A percentile compares a stretch with the other conserved stretches of the same genome.
Conservation (phyloP, 2,888 invertebrate species). For the Polydrusus pterygomalis region DNA sequence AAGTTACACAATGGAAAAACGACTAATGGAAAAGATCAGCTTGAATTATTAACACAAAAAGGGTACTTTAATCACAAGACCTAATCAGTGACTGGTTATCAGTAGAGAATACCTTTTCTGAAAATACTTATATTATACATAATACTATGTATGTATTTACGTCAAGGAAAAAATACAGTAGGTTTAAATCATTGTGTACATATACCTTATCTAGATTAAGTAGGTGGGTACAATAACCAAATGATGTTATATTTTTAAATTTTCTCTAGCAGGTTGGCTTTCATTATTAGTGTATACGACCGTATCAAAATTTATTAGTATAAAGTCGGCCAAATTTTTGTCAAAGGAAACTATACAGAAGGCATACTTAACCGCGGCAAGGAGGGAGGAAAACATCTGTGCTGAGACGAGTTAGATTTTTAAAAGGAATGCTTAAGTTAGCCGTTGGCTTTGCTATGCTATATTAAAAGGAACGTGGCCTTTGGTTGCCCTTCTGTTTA, state of each 20-base stretch:
- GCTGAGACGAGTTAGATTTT: too few species aligned
- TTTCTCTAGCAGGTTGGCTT: background rate
- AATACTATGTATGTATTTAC: slow-evolving; percentile 3
- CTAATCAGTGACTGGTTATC: slow-evolving; percentile 7
- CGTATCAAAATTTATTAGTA: background rate
- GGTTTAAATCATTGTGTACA: slow-evolving; percentile 1
- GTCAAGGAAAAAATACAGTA: slow-evolving; percentile 19
- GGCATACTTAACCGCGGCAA: too few species aligned
- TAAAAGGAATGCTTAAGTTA: too few species aligned
- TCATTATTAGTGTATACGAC: too few species aligned
- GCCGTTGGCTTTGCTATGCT: too few species aligned
- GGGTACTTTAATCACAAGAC: slow-evolving; percentile 1
- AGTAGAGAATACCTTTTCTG: background rate
- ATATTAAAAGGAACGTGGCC: too few species aligned
- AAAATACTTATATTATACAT: slow-evolving; percentile 2
- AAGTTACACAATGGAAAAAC: background rate
- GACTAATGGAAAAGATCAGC: too few species aligned
- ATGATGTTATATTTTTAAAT: background rate
- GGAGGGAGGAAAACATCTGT: too few species aligned
- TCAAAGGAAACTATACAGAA: too few species aligned
- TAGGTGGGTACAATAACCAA: background rate
- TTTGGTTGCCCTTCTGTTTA: too few species aligned
- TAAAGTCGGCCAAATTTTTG: too few species aligned
- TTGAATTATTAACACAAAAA: too few species aligned
- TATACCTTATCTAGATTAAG: slow-evolving; percentile 5